Base-by-base conservation (phyloP, 2,797 vertebrate genomes). In the Chelidonichthys spinosus region DNA sequence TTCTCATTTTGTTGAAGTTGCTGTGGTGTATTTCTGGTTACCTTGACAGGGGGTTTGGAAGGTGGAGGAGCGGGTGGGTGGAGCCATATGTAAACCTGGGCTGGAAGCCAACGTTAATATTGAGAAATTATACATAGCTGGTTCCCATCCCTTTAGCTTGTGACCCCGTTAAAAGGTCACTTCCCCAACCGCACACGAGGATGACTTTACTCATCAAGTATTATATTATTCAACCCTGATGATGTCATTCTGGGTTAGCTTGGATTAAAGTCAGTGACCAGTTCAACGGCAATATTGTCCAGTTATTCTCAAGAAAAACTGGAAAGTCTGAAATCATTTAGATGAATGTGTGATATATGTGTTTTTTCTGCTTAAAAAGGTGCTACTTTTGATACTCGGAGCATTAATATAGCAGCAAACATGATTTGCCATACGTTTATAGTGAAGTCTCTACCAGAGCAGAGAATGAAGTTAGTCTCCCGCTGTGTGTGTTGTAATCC, bases 41-140 rank as follows among this genome's bases (percentile, higher is more conserved):
- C 81, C 54, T 70, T 75, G 66, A 79, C 62, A 76, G 67, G 42
- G 33, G 69, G 64, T 50, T 66, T 71, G 44, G 67, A 59, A 68
- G 60, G 10, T 79, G 67, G 60, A 74, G 62, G 7, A 18, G 2
- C 60, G 64, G 82, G 79, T 56, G 71, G 77, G 69, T 47, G 58
- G 85, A 84, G 84, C 82, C 83, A 74, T 85, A 85, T 73, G 82
- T 87, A 83, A 74, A 89, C 85, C 55, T 84, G 86, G 86, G 85
- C 78, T 89, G 86, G 33, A 64, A 52, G 68, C 49, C 73, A 25
- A 25, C 25, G 52, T 33, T 25, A 74, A 46, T 71, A 33, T 10
- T 10, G 5, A 35, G 11, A 50, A 7, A 52, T 61, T 11, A 14
- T 43, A 10, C 46, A 13, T 11, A 35, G 13, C 6, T 50, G 46